Base-by-base conservation (phyloP, 1,140 invertebrate genomes). In the Pseudomyrmex pallidus region DNA sequence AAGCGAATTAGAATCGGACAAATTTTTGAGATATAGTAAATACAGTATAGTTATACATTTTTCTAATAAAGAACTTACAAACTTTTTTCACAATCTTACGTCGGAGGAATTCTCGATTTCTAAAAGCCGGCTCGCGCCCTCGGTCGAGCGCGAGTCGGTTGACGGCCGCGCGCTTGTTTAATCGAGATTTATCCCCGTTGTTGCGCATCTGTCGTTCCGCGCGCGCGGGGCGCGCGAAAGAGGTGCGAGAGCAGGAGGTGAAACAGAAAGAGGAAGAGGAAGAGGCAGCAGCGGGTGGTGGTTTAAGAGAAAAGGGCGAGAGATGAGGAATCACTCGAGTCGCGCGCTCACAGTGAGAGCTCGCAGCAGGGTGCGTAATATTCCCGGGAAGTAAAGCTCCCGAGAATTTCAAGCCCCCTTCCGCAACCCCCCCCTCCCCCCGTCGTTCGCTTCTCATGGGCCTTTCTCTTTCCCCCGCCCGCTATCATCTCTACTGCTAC, bases 381-480 rank as follows among this genome's bases (percentile, higher is more conserved):
- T 92, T 92, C 91, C 91, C 91, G 90, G 91, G 91, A 92, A 92
- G 91, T 92, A 93, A 89, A 93, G 92, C 91, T 92, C 90, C 87
- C 89, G 92, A 93, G 92, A 91, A 92, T 92, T 92, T 91, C 89
- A 91, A 90, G 85, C 87, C 83, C 80, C 74, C 62, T 50, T 74
- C 83, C 83, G 46, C 56, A 78, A 82, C 82, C 80, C n/a, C n/a
- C n/a, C n/a, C n/a, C n/a, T n/a, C n/a, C n/a, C n/a, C 57, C 15
- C 22, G 44, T 35, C 48, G 9, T 46, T 15, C 57, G 35, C 64
- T 64, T 83, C 72, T 70, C 46, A n/a, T 48, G 50, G 59, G 74
- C 54, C 77, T 82, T 57, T 62, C 72, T 59, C 15, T 46, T 8
- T 17, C 73, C 52, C 68, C 70, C 62, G 52, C 25, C 25, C n/a